These are phyloP conservation scores for Lepidiolamprologus cunningtoni DNA, from an alignment of 2,113 vertebrate genomes.

Conservation along the genomic window DNA sequence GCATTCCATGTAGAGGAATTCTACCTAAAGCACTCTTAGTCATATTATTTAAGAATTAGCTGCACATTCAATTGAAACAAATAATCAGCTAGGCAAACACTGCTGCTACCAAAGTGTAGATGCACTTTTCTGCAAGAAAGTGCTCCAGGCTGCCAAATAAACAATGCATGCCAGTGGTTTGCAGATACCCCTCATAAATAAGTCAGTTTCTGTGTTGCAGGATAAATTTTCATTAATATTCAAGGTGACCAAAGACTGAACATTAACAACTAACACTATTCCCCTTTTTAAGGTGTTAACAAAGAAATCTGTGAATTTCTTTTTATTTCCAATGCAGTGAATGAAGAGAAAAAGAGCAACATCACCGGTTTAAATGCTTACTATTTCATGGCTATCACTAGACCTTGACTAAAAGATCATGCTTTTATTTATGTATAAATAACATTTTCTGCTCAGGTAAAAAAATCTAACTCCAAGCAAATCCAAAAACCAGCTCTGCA, in stretches of 20 bases:
- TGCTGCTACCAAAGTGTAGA: neutral
- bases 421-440: neutral
- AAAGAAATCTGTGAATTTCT: neutral
- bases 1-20: neutral
- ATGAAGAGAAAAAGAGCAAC: neutral
- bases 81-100: neutral
- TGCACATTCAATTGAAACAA: neutral
- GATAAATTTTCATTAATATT: neutral
- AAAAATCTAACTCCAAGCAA: neutral
- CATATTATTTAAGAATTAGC: neutral
- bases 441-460: neutral
- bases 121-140: neutral
- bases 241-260: neutral
- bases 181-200: neutral
- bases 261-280: neutral
- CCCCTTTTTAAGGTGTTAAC: neutral
- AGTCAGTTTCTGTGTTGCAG: neutral
- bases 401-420: neutral
- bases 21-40: neutral
- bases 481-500: fast-evolving
- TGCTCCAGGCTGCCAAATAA: neutral
- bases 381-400: neutral
- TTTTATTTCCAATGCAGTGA: neutral
- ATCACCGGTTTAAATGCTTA: neutral
- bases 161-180: neutral